phyloP scores from a whole-genome alignment of 2,888 invertebrate species.

The Trissoscelio sp. region DNA sequence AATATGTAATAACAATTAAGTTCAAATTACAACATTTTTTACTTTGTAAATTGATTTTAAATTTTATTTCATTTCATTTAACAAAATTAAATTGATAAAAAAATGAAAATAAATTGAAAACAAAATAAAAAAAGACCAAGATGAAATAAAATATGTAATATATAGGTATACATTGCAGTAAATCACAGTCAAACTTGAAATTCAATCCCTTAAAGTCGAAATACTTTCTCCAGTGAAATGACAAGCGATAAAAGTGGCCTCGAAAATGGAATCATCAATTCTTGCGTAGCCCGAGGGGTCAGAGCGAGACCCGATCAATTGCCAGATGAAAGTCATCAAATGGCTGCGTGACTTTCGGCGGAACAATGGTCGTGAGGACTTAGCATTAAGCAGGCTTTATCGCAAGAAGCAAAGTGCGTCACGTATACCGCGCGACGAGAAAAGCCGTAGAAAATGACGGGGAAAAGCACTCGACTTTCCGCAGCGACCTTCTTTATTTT shows the following conservation, averaged over 20 bases:
- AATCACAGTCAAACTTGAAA: no score
- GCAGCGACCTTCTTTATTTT: not conserved
- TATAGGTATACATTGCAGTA: no score
- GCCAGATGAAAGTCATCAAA: constrained; percentile 9
- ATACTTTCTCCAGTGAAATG: constrained; percentile 2
- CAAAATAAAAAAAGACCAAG: no score
- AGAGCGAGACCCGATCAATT: constrained; percentile 3
- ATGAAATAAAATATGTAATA: no score
- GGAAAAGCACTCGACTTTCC: constrained; percentile 69
- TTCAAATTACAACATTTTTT: no score
- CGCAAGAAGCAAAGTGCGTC: constrained; percentile 60
- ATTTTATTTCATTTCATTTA: no score
- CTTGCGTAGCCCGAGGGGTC: not conserved
- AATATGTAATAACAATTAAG: no score
- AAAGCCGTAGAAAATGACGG: constrained; percentile 67
- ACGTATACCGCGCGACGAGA: constrained; percentile 64
- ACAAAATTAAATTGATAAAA: no score
- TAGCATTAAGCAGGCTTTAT: constrained; percentile 37
- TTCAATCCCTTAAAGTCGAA: not conserved
- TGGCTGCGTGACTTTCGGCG: constrained; percentile 22
- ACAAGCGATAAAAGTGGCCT: constrained; percentile 16
- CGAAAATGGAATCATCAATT: constrained; percentile 1
- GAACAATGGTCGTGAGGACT: constrained; percentile 34
- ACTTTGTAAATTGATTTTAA: no score
- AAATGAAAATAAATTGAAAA: no score